Evolutionary conservation across 2,888 invertebrate species (phyloP), one percentile per base, ranked within the genome.

Genomic region (Siphlonurus alternatus): DNA sequence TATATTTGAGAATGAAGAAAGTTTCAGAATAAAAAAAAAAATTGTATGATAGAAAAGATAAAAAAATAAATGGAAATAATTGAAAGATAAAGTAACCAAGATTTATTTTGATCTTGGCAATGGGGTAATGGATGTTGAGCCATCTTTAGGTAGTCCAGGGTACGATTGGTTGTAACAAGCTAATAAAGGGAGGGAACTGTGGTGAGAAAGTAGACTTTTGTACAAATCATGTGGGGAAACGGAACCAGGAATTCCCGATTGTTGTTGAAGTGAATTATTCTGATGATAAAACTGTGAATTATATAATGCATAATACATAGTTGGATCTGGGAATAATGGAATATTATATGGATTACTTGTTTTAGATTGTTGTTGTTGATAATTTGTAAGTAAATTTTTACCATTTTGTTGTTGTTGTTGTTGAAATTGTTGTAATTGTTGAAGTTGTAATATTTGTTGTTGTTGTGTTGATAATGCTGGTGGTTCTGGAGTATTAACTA

Each of bases 81-180:
- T n/a, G n/a, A n/a, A n/a, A n/a, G n/a, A n/a, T n/a, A n/a, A n/a
- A n/a, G n/a, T n/a, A n/a, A n/a, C n/a, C n/a, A n/a, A n/a, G n/a
- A 38, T 38, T 38, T 38, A 38, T 38, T 38, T 38, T 38, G 38
- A 38, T n/a, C 56, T n/a, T 10, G 56, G 56, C 7, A 56, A 22
- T n/a, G 56, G 56, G 71, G 75, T 75, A 72, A 77, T 72, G 71
- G 74, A 73, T 71, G 77, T 72, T 66, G 76, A 74, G 23, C 73
- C 73, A 65, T 75, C 75, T 59, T 72, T 72, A 2, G 73, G 71
- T 65, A 74, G 69, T 18, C 70, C 68, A 1, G 70, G 69, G 59
- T 70, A 70, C 25, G 66, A 65, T 56, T 56, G 56, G n/a, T 56
- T 56, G n/a, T 20, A 22, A 22, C 56, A 56, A 5, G 56, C 56